Evolutionary conservation across 2,113 vertebrate genomes (phyloP).

Genomic region (Cyphotilapia sp.): DNA sequence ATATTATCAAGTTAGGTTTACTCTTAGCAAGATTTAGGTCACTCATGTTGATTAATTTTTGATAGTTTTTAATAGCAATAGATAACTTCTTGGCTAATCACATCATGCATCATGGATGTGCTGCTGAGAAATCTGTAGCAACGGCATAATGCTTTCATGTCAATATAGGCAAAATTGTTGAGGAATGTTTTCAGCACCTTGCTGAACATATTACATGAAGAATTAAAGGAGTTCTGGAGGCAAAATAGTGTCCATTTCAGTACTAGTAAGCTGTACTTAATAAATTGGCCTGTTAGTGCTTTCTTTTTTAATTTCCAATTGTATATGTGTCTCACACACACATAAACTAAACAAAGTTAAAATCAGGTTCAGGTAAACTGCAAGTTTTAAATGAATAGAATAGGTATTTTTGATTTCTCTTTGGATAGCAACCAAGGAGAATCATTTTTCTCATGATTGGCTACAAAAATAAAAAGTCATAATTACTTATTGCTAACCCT

Average conservation of each 20-base stretch:
- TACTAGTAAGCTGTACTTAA: not conserved
- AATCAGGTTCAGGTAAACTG: not conserved
- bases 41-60: not conserved
- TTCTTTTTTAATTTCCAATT: not conserved
- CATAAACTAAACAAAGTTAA: not conserved
- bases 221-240: not conserved
- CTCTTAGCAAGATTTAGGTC: not conserved
- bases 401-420: not conserved
- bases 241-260: not conserved
- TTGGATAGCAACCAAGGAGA: slow-evolving; percentile 21
- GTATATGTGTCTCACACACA: not conserved
- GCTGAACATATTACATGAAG: not conserved
- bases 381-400: not conserved
- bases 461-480: not conserved
- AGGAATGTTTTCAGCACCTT: not conserved
- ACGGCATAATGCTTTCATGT: not conserved
- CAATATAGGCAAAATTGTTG: not conserved
- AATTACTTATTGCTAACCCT: not conserved
- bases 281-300: not conserved
- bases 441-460: not conserved
- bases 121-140: not conserved
- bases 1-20: not conserved
- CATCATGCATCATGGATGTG: not conserved
- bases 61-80: not conserved
- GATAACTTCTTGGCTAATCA: not conserved